Evolutionary conservation across 92 coral and sea anemone species (phyloP), one percentile per base, ranked within the genome.

Genomic region (Galaxea fascicularis): DNA sequence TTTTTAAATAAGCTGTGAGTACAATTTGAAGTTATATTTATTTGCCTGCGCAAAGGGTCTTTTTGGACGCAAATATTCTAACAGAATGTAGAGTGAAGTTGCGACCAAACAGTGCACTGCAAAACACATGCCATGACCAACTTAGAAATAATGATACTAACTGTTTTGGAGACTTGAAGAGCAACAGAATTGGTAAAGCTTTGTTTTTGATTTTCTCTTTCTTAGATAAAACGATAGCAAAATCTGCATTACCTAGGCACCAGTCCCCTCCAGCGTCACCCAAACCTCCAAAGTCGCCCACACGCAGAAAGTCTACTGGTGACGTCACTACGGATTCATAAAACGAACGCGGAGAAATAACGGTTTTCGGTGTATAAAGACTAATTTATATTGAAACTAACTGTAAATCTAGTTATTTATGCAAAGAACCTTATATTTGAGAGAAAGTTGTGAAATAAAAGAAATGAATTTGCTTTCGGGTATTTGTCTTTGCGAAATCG

Each of bases 301-400:
- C 53, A 16, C 86, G 78, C 18, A 73, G 77, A 54, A 69, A 54
- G 69, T 54, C 68, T 17, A 69, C 85, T n/a, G 22, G 85, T 45
- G 77, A 67, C 24, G 57, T 69, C 44, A 41, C 72, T 3, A 49
- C 45, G 27, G 83, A 78, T 27, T 25, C 16, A 26, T 25, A 26
- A 60, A 46, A 20, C 44, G 18, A 47, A 25, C 41, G 41, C 41
- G 15, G 62, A 47, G 21, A 58, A 27, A n/a, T 27, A 6, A n/a
- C 46, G 14, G 28, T 29, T 29, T 20, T 62, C 0, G 21, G 18
- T 63, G 26, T 29, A 18, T 12, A 22, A 71, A 24, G 30, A n/a
- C 16, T 0, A 45, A 71, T 71, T 71, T 71, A 45, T 71, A 25
- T 21, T 71, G 26, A 35, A 35, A 2, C 3, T 35, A 35, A 35